Percentiles rank a stretch among this genome's conserved stretches.
phyloP scores from a whole-genome alignment of 2,797 vertebrate genomes.

The Zenarchopterus dispar region DNA sequence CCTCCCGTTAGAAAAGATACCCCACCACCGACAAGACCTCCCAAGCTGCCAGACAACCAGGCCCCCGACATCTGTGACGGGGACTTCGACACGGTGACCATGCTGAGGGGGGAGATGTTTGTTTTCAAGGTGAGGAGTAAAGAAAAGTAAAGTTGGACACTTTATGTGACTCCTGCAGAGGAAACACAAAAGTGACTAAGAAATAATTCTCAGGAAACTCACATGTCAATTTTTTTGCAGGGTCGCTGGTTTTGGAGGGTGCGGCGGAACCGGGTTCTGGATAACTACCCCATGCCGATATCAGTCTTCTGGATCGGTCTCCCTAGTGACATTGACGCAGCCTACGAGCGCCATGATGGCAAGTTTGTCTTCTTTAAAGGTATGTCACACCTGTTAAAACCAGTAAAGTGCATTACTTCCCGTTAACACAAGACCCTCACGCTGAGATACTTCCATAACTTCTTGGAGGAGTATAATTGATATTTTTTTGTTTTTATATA shows the following conservation, averaged over 20 bases:
- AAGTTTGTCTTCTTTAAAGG: conserved; percentile 98
- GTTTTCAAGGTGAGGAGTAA: conserved; percentile 90
- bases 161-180: neutral
- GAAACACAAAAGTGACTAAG: neutral
- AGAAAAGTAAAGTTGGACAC: neutral
- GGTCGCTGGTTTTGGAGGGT: conserved; percentile 99
- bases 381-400: conserved; percentile 45
- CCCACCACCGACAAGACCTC: conserved; percentile 73
- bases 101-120: conserved; percentile 97
- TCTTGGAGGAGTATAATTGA: too few species aligned
- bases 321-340: conserved; percentile 91
- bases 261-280: conserved; percentile 91
- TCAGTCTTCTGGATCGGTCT: conserved; percentile 96
- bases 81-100: conserved; percentile 91
- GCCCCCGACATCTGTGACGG: conserved; percentile 93
- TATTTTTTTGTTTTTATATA: too few species aligned
- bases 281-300: conserved; percentile 97
- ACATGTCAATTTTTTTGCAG: conserved; percentile 62
- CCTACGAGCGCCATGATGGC: conserved; percentile 95
- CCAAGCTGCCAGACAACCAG: conserved; percentile 83
- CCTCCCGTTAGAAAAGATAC: conserved; percentile 53
- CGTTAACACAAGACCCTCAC: too few species aligned
- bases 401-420: too few species aligned
- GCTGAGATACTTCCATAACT: too few species aligned
- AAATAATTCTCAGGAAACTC: neutral